A percentile compares a stretch with the other conserved stretches of the same genome.
Evolutionary conservation across 2,888 invertebrate species (phyloP).

Genomic region (Megalurothrips usitatus): DNA sequence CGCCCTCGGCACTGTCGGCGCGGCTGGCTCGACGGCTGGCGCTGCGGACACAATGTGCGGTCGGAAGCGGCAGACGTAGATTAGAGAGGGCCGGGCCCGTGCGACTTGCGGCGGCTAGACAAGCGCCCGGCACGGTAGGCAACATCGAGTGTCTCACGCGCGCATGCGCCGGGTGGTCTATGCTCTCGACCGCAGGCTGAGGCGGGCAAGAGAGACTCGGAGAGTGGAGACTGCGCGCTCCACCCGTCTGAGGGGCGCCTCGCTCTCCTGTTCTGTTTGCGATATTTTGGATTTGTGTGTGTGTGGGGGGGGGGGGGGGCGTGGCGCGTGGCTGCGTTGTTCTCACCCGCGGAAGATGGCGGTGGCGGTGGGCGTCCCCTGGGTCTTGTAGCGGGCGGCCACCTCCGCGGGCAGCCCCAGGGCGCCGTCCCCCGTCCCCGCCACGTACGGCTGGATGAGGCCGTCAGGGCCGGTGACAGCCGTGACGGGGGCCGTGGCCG

Average conservation of each 20-base stretch:
- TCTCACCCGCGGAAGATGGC: conserved; percentile 34
- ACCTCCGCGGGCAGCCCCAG: conserved; percentile 1
- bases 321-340: conserved; percentile 13
- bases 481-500: conserved; percentile 36
- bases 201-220: not conserved
- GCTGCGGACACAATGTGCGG: not conserved
- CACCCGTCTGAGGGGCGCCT: too few relatives aligned
- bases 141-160: not conserved
- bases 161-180: not conserved
- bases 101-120: not conserved
- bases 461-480: conserved; percentile 40
- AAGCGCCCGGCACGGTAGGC: not conserved
- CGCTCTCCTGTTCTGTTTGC: too few relatives aligned
- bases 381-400: conserved; percentile 36
- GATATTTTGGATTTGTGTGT: too few relatives aligned
- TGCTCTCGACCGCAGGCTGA: not conserved
- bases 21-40: not conserved
- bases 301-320: conserved; percentile 31
- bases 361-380: conserved; percentile 29
- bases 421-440: not conserved
- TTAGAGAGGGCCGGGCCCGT: not conserved
- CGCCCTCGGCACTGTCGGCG: conserved; percentile 24
- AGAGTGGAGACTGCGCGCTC: not conserved
- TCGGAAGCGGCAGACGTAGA: not conserved
- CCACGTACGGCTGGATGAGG: conserved; percentile 41